Conservation (phyloP, 2,888 invertebrate species). For the Brachycybe producta region DNA sequence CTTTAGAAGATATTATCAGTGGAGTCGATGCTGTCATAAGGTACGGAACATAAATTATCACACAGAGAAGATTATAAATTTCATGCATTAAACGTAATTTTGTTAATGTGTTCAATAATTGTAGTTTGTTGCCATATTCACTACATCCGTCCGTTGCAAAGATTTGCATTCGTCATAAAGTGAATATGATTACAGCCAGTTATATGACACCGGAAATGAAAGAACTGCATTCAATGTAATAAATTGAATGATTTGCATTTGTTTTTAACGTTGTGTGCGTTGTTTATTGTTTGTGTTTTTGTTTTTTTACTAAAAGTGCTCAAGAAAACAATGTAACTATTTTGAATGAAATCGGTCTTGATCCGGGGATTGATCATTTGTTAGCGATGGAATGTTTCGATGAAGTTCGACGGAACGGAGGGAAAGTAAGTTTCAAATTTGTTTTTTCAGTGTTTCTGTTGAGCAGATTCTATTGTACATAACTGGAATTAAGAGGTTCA, state of each 20-base stretch:
- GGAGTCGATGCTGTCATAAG: slow-evolving; percentile 42
- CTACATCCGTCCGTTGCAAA: slow-evolving; percentile 74
- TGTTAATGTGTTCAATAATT: slow-evolving; percentile 4
- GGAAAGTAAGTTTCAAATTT: slow-evolving; percentile 42
- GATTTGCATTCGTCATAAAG: slow-evolving; percentile 69
- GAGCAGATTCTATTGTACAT: too few relatives aligned
- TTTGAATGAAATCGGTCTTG: slow-evolving; percentile 91
- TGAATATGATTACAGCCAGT: slow-evolving; percentile 77
- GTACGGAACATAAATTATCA: too few relatives aligned
- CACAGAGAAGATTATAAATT: too few relatives aligned
- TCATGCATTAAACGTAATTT: too few relatives aligned
- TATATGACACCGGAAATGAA: slow-evolving; percentile 46
- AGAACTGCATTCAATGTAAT: slow-evolving; percentile 59
- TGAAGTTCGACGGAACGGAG: slow-evolving; percentile 66
- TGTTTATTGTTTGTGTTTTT: slow-evolving; percentile 12
- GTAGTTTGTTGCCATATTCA: slow-evolving; percentile 70
- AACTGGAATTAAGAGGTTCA: too few relatives aligned
- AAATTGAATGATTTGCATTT: slow-evolving; percentile 1
- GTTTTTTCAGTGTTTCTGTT: too few relatives aligned
- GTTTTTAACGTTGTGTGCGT: too few relatives aligned
- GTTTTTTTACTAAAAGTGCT: slow-evolving; percentile 59
- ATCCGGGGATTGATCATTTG: slow-evolving; percentile 97
- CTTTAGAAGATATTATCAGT: slow-evolving; percentile 55
- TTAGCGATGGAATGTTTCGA: slow-evolving; percentile 94
- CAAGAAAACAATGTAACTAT: slow-evolving; percentile 78